These are phyloP conservation scores for Caenorhabditis sp. DNA, from an alignment of 2,888 invertebrate species.

Conservation along the genomic window DNA sequence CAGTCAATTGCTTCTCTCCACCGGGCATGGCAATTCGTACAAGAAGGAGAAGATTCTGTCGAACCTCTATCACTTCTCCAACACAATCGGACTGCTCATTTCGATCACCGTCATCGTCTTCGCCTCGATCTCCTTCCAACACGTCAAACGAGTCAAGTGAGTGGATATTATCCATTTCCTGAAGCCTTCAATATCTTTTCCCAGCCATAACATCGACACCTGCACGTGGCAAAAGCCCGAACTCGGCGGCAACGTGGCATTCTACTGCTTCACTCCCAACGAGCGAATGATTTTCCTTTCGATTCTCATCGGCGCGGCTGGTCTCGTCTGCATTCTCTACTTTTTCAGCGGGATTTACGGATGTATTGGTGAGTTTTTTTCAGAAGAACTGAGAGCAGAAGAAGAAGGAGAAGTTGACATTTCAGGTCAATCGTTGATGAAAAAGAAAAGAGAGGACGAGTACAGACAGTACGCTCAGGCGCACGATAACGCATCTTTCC, in stretches of 20 bases:
- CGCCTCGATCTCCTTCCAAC: constrained; percentile 36
- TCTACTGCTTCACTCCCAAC: constrained; percentile 42
- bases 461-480: constrained; percentile 41
- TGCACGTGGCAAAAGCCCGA: constrained; percentile 23
- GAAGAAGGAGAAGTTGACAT: background rate
- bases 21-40: constrained; percentile 46
- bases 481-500: constrained; percentile 52
- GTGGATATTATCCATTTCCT: background rate
- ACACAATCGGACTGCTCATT: constrained; percentile 32
- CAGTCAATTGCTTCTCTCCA: constrained; percentile 35
- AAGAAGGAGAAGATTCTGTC: constrained; percentile 40
- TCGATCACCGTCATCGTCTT: constrained; percentile 45
- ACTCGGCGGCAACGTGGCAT: background rate
- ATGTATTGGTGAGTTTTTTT: constrained; percentile 45
- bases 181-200: background rate
- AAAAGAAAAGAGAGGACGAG: constrained; percentile 46
- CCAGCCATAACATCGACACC: background rate
- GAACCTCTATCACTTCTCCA: constrained; percentile 50
- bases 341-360: constrained; percentile 52
- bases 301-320: constrained; percentile 41
- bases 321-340: constrained; percentile 26
- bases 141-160: constrained; percentile 24
- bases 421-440: constrained; percentile 48
- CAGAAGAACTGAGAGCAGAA: background rate
- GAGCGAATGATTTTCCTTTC: constrained; percentile 40